These are phyloP conservation scores for Tetraneura akinire DNA, from an alignment of 1,140 invertebrate genomes.

Conservation along the genomic window DNA sequence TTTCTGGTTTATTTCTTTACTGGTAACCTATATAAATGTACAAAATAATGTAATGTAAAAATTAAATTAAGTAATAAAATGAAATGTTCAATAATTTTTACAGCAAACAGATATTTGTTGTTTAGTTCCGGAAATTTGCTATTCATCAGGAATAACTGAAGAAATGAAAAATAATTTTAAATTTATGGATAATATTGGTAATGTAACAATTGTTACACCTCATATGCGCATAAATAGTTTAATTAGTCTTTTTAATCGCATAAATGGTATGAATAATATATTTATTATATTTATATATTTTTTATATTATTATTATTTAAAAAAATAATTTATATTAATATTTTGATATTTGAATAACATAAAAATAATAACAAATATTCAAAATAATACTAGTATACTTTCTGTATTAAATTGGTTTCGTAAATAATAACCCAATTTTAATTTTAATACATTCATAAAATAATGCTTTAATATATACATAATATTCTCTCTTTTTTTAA, in stretches of 20 bases:
- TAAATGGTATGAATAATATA: constrained; percentile 38
- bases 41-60: too few relatives aligned
- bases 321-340: too few relatives aligned
- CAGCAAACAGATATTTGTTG: constrained; percentile 56
- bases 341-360: too few relatives aligned
- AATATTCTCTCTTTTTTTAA: constrained; percentile 55
- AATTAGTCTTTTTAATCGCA: constrained; percentile 33
- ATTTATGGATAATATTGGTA: constrained; percentile 80
- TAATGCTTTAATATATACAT: too few relatives aligned
- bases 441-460: too few relatives aligned
- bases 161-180: constrained; percentile 62
- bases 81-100: background rate
- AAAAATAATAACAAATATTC: too few relatives aligned
- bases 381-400: too few relatives aligned
- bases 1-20: background rate
- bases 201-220: constrained; percentile 76
- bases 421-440: too few relatives aligned
- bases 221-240: constrained; percentile 62
- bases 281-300: background rate
- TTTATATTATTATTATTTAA: too few relatives aligned
- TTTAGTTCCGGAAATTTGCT: constrained; percentile 74
- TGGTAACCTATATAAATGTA: background rate
- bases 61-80: too few relatives aligned
- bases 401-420: too few relatives aligned
- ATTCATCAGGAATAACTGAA: constrained; percentile 71